These are phyloP conservation scores for Chaitophorus viminalis DNA, from an alignment of 2,888 invertebrate genomes.

Conservation along the genomic window DNA sequence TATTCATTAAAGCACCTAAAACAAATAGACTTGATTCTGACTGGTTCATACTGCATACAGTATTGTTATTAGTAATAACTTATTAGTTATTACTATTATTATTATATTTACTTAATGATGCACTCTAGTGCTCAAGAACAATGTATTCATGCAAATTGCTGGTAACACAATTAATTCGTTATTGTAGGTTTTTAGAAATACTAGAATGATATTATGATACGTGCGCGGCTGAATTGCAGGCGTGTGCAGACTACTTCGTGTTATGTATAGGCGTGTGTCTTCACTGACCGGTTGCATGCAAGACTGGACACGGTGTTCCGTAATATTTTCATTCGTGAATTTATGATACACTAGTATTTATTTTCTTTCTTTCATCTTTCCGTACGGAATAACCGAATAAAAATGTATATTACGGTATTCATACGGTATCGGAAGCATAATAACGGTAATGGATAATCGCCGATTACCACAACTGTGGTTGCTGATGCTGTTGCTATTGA, in stretches of 20 bases:
- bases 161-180: constrained; percentile 57
- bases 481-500: neutral
- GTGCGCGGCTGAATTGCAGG: neutral
- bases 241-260: neutral
- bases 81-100: neutral
- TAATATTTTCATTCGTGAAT: constrained; percentile 54
- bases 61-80: neutral
- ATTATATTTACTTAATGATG: constrained; percentile 43
- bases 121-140: constrained; percentile 55
- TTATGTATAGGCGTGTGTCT: constrained; percentile 3
- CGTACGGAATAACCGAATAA: neutral
- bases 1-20: neutral
- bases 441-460: constrained; percentile 55
- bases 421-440: constrained; percentile 39
- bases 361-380: constrained; percentile 2
- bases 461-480: constrained; percentile 1
- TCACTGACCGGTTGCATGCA: constrained; percentile 49
- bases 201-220: neutral
- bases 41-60: too few species aligned
- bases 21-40: constrained; percentile 8
- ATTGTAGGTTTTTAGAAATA: constrained; percentile 23
- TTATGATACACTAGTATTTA: constrained; percentile 5
- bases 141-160: constrained; percentile 47
- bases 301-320: constrained; percentile 24
- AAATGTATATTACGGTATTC: constrained; percentile 21